Evolutionary conservation across 2,113 vertebrate species (phyloP).

Genomic region (Sarotherodon lohbergeri): DNA sequence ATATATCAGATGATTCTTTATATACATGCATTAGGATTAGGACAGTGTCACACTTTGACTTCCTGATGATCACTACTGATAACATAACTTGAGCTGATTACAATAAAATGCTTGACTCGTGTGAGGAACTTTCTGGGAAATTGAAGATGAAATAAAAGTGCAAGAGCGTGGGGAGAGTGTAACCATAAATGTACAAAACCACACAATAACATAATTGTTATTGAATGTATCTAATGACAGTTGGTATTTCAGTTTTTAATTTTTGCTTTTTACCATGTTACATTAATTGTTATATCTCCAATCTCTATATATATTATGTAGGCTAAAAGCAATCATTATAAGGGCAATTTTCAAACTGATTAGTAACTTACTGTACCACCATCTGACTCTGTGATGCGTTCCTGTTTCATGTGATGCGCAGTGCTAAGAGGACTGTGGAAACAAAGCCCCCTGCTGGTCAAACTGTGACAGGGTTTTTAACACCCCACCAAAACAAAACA

Average conservation of each 20-base stretch:
- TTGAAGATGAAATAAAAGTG: background rate
- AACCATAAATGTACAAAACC: background rate
- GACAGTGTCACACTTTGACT: background rate
- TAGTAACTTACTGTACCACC: background rate
- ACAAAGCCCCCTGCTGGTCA: background rate
- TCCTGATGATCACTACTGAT: background rate
- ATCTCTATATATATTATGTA: background rate
- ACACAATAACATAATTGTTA: background rate
- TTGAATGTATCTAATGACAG: background rate
- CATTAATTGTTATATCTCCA: background rate
- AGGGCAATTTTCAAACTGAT: background rate
- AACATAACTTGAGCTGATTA: background rate
- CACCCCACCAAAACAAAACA: background rate
- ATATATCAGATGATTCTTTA: background rate
- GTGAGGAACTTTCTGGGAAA: background rate
- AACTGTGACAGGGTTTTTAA: background rate
- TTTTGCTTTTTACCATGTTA: background rate
- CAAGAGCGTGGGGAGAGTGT: fast-evolving
- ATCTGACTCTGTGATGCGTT: background rate
- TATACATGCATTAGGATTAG: background rate
- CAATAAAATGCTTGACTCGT: background rate
- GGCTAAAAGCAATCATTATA: background rate
- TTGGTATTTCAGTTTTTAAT: background rate
- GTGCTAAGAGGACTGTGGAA: background rate
- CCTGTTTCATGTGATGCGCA: background rate